These are phyloP conservation scores for Drosophila quinaria DNA, from an alignment of 2,888 invertebrate species.

Conservation along the genomic window DNA sequence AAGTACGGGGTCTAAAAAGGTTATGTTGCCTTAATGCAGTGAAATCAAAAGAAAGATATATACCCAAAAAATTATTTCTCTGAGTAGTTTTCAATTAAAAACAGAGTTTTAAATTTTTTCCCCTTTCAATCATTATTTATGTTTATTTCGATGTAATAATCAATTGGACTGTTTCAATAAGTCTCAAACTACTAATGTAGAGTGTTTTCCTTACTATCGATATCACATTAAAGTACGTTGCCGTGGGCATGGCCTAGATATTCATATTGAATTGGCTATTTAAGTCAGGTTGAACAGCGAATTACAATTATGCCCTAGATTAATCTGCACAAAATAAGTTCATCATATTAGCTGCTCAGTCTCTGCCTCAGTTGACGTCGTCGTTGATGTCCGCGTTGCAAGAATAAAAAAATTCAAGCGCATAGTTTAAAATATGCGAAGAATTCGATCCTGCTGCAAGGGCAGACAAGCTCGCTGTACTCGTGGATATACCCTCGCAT, in stretches of 20 bases:
- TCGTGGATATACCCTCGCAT: constrained; percentile 19
- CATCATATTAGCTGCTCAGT: constrained; percentile 13
- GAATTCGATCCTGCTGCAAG: constrained; percentile 65
- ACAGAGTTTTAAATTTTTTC: background rate
- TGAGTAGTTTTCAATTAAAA: background rate
- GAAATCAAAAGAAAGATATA: too few species aligned
- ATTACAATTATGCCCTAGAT: background rate
- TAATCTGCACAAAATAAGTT: background rate
- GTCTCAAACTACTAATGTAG: background rate
- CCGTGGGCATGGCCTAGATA: background rate
- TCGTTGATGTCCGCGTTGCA: constrained; percentile 1
- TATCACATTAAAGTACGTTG: too few species aligned
- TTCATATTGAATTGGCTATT: background rate
- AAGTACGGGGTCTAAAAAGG: too few species aligned
- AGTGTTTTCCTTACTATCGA: background rate
- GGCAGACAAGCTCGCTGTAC: constrained; percentile 16
- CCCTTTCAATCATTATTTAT: too few species aligned
- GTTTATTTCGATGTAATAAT: too few species aligned
- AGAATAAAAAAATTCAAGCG: constrained; percentile 42
- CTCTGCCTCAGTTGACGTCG: constrained; percentile 2
- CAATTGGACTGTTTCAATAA: too few species aligned
- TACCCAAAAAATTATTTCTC: too few species aligned
- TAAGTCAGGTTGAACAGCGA: background rate
- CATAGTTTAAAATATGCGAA: constrained; percentile 66
- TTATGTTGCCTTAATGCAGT: background rate